These are phyloP conservation scores for Stegostoma tigrinum DNA, from an alignment of 2,113 vertebrate genomes.

Conservation along the genomic window DNA sequence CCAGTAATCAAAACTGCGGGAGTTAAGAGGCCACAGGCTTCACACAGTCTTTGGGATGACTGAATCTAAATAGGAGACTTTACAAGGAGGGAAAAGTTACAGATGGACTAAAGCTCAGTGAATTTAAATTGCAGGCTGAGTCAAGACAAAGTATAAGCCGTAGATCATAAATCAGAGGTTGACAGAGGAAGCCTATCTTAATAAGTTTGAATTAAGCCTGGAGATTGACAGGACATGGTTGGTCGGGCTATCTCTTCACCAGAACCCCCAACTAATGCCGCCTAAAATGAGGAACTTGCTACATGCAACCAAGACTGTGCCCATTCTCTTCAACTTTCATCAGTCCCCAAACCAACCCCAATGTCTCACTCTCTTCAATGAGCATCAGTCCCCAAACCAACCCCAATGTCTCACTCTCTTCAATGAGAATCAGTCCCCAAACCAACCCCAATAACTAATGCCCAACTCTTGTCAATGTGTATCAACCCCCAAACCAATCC, in stretches of 20 bases:
- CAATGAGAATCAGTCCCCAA: too few relatives aligned
- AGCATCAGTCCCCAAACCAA: too few relatives aligned
- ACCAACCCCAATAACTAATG: too few relatives aligned
- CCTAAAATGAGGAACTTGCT: background rate
- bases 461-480: too few relatives aligned
- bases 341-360: too few relatives aligned
- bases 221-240: background rate
- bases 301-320: background rate
- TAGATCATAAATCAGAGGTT: background rate
- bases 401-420: too few relatives aligned
- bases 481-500: too few relatives aligned
- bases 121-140: background rate
- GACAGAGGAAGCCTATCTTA: background rate
- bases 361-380: too few relatives aligned
- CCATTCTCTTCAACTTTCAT: too few relatives aligned
- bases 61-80: background rate
- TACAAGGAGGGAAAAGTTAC: background rate
- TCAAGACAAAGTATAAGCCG: background rate
- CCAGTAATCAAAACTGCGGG: too few relatives aligned
- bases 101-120: background rate
- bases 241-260: too few relatives aligned
- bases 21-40: background rate
- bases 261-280: background rate
- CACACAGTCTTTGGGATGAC: background rate
- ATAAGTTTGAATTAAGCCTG: background rate